These are phyloP conservation scores for Cyrtorhinus lividipennis DNA, from an alignment of 1,140 invertebrate species.

Conservation along the genomic window DNA sequence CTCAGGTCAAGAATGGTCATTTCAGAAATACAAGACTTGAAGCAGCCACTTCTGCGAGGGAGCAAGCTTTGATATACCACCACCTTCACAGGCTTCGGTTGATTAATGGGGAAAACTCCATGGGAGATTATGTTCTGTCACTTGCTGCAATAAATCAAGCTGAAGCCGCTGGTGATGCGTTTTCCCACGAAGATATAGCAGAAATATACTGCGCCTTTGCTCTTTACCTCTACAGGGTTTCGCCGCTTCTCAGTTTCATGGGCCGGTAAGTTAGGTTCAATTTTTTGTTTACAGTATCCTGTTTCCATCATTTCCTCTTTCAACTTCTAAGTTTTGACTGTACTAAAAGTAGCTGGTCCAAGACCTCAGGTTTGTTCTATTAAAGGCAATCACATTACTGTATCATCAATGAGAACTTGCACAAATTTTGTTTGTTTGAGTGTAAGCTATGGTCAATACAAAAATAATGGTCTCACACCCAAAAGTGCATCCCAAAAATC, in stretches of 20 bases:
- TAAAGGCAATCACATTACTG: no score
- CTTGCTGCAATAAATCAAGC: slow-evolving; percentile 71
- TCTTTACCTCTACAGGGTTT: slow-evolving; percentile 58
- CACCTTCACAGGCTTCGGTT: slow-evolving; percentile 58
- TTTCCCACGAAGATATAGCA: slow-evolving; percentile 44
- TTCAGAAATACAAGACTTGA: slow-evolving; percentile 32
- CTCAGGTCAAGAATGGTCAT: no score
- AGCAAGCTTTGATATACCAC: slow-evolving; percentile 69
- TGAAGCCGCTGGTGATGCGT: slow-evolving; percentile 51
- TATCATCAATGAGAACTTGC: no score
- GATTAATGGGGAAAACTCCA: slow-evolving; percentile 29
- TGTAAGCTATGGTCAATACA: no score
- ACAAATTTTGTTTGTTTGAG: no score
- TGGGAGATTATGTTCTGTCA: slow-evolving; percentile 40
- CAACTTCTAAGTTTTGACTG: no score
- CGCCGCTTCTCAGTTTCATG: slow-evolving; percentile 44
- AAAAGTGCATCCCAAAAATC: no score
- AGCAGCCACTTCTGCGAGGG: slow-evolving; percentile 44
- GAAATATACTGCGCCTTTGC: slow-evolving; percentile 67
- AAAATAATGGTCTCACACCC: no score
- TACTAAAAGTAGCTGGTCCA: no score
- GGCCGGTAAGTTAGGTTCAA: slow-evolving; percentile 38
- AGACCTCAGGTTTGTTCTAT: no score
- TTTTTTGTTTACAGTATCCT: slow-evolving; percentile 12
- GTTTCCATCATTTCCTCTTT: no score